These are phyloP conservation scores for Tubiluchus corallicola DNA, from an alignment of 2,888 invertebrate genomes.

Conservation along the genomic window DNA sequence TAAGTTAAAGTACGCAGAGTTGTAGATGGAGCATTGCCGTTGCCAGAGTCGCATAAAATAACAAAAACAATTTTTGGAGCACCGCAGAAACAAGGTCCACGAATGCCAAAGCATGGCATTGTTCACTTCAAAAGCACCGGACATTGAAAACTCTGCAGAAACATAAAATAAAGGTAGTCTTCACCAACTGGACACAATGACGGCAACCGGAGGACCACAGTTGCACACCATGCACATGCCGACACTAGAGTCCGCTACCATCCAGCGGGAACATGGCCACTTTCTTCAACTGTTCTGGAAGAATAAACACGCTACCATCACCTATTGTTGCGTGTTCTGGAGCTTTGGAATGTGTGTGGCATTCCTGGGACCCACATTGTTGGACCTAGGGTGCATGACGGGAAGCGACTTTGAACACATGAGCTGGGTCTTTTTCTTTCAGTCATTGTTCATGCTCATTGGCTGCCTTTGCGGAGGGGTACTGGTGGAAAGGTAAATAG, in stretches of 20 bases:
- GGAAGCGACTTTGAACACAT: conserved; percentile 28
- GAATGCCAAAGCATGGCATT: too few species aligned
- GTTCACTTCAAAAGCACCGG: too few species aligned
- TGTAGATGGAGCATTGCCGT: too few species aligned
- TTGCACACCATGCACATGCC: not conserved
- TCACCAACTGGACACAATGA: too few species aligned
- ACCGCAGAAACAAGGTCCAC: too few species aligned
- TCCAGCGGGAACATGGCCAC: conserved; percentile 14
- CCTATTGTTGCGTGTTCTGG: conserved; percentile 32
- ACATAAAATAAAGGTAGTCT: too few species aligned
- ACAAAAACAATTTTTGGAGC: too few species aligned
- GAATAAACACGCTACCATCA: conserved; percentile 28
- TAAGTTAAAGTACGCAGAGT: too few species aligned
- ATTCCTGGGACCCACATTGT: conserved; percentile 32
- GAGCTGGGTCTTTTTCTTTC: conserved; percentile 33
- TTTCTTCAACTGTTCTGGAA: conserved; percentile 27
- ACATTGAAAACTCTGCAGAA: too few species aligned
- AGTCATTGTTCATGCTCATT: conserved; percentile 30
- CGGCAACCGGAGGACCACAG: not conserved
- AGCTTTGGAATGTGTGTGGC: conserved; percentile 35
- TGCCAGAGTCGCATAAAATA: too few species aligned
- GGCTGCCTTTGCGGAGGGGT: conserved; percentile 31
- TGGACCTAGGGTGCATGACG: conserved; percentile 33
- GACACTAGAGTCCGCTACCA: not conserved
- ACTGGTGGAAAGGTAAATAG: conserved; percentile 28